Conservation (phyloP, 2,113 vertebrate genomes). For the Sinocyclocheilus maitianheensis region DNA sequence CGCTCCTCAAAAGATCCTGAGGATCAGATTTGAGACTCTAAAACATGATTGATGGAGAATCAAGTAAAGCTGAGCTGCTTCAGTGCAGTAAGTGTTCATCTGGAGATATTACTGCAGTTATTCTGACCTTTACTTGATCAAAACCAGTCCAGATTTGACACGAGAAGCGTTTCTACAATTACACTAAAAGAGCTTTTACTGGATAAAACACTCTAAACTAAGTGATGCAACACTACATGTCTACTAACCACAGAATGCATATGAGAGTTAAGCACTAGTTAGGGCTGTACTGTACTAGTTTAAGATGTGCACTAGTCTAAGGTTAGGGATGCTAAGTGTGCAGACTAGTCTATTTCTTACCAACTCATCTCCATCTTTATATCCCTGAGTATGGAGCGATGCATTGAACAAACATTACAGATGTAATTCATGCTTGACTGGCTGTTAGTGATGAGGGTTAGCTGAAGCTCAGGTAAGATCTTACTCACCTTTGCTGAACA, state of each 20-base stretch:
- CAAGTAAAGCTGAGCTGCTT: too few species aligned
- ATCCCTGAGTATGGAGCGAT: slow-evolving; percentile 30
- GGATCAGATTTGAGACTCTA: too few species aligned
- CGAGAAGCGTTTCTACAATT: too few species aligned
- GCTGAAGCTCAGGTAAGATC: neutral
- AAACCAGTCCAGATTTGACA: too few species aligned
- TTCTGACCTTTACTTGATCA: too few species aligned
- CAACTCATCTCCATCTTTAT: slow-evolving; percentile 46
- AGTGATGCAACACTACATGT: neutral
- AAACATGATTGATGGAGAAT: too few species aligned
- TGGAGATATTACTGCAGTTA: too few species aligned
- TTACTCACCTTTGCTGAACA: slow-evolving; percentile 80
- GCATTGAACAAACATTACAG: neutral
- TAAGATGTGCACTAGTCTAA: neutral
- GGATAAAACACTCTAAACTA: too few species aligned
- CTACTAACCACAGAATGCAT: neutral
- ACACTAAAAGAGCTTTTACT: too few species aligned
- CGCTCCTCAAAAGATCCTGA: too few species aligned
- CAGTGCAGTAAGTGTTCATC: too few species aligned
- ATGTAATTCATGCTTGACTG: neutral
- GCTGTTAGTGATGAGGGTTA: neutral
- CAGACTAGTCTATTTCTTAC: slow-evolving; percentile 32
- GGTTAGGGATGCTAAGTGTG: neutral
- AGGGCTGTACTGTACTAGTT: neutral
- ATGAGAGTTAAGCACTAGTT: neutral